Base-by-base conservation (phyloP, 1,140 invertebrate genomes). In the Drosophila erecta region DNA sequence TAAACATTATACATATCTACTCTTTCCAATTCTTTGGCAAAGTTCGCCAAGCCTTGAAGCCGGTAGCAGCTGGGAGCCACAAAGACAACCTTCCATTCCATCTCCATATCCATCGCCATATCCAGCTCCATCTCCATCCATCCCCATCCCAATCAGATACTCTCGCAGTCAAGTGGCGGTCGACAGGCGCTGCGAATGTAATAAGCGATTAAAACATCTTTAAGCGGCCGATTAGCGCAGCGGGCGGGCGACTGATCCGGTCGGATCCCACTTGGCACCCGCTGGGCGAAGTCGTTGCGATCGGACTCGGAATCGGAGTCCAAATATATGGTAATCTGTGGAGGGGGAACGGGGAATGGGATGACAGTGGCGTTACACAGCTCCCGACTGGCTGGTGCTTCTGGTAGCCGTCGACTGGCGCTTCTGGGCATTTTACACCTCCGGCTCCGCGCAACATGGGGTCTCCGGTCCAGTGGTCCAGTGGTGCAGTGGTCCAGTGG, bases 181-280 rank as follows among this genome's bases (percentile, higher is more conserved):
- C 17, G 54, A 65, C 66, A 62, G 47, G 66, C 64, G 73, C 37
- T 76, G 74, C 83, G 73, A 86, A 79, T 87, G 84, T 89, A 85
- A 90, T 90, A 89, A 89, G 77, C 85, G 84, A 84, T 89, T 89
- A 89, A 89, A 89, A 90, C 83, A 89, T 85, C 78, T 90, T 85
- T 81, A 79, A 85, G 70, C 84, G 61, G 33, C 60, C 71, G 89
- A 91, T 91, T 91, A 91, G 71, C 89, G 47, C 89, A 91, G 89
- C 89, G 57, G 89, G 89, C 89, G 57, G 89, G 89, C 46, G 75
- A 38, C 50, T 41, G 17, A 55, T 62, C 60, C 60, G 33, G 7
- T 49, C 14, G 46, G 46, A 27, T 47, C 47, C 53, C 30, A 53
- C 46, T 53, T 33, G 53, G 22, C 62, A 30, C 71, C 72, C 66